Conservation (phyloP, 2,888 invertebrate genomes). For the Plebejus argus region DNA sequence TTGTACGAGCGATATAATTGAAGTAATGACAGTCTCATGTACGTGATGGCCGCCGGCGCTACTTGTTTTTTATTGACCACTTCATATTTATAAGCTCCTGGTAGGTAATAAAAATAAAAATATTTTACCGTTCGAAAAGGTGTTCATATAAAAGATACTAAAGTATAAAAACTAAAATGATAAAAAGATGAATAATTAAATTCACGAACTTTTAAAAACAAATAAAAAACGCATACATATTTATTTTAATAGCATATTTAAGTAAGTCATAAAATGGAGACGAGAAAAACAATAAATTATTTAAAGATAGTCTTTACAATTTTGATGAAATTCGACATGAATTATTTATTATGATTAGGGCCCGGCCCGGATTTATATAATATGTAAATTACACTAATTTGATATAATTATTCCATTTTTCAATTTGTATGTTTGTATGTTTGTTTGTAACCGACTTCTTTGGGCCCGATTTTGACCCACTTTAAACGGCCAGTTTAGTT, state of each 20-base stretch:
- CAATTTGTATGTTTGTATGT: too few relatives aligned
- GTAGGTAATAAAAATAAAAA: constrained; percentile 5
- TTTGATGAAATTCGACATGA: too few relatives aligned
- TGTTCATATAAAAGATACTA: neutral
- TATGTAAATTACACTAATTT: too few relatives aligned
- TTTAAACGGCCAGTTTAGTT: too few relatives aligned
- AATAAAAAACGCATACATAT: neutral
- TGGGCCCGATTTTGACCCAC: too few relatives aligned
- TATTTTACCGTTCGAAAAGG: neutral
- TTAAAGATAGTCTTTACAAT: neutral
- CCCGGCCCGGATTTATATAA: too few relatives aligned
- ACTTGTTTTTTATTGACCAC: constrained; percentile 19
- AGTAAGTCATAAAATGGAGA: neutral
- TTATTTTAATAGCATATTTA: constrained; percentile 7
- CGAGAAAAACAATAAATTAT: neutral
- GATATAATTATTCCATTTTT: too few relatives aligned
- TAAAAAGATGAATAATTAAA: constrained; percentile 46
- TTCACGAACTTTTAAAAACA: neutral
- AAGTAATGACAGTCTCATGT: constrained; percentile 21
- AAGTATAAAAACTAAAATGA: constrained; percentile 42
- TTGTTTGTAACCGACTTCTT: too few relatives aligned
- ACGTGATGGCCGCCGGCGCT: constrained; percentile 24
- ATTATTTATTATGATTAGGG: too few relatives aligned
- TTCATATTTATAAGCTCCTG: constrained; percentile 18
- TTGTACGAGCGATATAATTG: constrained; percentile 14